Evolutionary conservation across 1,140 invertebrate species (phyloP).

Genomic region (Acyrthosiphon pisum): DNA sequence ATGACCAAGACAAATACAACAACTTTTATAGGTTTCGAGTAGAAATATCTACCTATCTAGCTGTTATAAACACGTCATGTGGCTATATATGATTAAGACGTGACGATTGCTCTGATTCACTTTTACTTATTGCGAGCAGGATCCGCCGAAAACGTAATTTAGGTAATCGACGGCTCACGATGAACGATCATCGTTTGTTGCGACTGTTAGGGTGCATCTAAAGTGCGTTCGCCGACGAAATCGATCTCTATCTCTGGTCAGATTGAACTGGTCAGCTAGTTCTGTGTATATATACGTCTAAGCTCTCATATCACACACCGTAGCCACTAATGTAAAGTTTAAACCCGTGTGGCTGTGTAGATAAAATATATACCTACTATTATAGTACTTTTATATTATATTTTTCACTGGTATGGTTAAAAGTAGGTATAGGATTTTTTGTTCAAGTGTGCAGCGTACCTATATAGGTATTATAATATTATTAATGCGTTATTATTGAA

Average conservation of each 20-base stretch:
- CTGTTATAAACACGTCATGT: too few species aligned
- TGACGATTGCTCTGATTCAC: neutral
- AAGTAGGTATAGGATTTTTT: neutral
- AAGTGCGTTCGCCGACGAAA: neutral
- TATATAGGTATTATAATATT: neutral
- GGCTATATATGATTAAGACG: too few species aligned
- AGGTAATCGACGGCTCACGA: neutral
- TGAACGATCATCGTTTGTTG: neutral
- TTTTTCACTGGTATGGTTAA: neutral
- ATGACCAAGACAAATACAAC: neutral
- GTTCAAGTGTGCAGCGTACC: neutral
- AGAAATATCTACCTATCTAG: neutral
- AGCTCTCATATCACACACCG: neutral
- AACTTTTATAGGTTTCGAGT: neutral
- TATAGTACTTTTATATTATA: neutral
- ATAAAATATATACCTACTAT: neutral
- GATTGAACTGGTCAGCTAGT: neutral
- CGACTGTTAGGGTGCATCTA: neutral
- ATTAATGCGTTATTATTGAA: neutral
- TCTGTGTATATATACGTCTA: neutral
- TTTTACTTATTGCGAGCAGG: neutral
- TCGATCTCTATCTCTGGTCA: neutral
- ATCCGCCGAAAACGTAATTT: neutral
- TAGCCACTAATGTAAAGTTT: neutral
- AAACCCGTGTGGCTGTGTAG: neutral